Base-by-base conservation (phyloP, 2,113 vertebrate species). In the Copsychus sechellarum region DNA sequence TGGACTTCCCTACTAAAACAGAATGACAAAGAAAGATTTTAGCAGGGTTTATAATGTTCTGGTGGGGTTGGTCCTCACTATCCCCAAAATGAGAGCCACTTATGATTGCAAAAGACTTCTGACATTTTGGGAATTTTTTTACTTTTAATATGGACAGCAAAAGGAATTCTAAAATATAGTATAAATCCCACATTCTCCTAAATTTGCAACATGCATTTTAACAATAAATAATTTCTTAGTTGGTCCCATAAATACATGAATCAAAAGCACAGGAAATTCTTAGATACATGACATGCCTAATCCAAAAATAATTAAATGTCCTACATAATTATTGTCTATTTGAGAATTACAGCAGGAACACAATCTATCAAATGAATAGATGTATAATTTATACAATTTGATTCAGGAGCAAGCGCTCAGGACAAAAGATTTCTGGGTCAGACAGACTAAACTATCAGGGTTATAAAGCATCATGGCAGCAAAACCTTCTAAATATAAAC, bases 251-350 rank as follows among this genome's bases (percentile, higher is more conserved):
- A 80, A 92, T 77, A 45, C 61, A 14, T 0, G 0, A 67, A 90
- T 67, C 67, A 82, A 79, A 90, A 90, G 29, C 65, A 79, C 7
- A n/a, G 28, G 38, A 95, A 94, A 92, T 56, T 85, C 62, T 11
- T 22, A 81, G 22, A 67, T 86, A 34, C 51, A 40, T 42, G 58
- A 81, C 42, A 89, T 25, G 5, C 21, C 24, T 45, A 90, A 54
- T 38, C 26, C 9, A 77, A 91, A 86, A 94, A 51, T 79, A 95
- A 91, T 93, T 92, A 90, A 65, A 76, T 79, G 78, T 77, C 80
- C n/a, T 45, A 93, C 94, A 86, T 86, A 96, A 95, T 88, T 86
- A 83, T 34, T 65, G 36, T 94, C 87, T 71, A 36, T 36, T 61
- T 93, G 51, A 86, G 70, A 93, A 83, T 94, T 86, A 65, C 80